Conservation (phyloP, 2,888 invertebrate species). For the Abscondita cerata region DNA sequence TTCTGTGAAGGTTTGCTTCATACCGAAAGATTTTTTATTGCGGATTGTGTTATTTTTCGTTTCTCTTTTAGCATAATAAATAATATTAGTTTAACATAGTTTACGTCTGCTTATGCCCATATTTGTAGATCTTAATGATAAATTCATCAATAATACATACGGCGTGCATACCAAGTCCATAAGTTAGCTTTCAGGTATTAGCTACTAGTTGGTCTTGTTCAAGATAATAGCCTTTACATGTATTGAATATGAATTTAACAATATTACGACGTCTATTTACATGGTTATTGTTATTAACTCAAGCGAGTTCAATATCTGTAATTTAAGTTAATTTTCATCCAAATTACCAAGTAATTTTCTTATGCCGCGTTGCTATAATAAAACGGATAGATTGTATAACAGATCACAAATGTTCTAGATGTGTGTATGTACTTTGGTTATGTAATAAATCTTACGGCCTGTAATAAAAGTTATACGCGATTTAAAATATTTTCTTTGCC, state of each 20-base stretch:
- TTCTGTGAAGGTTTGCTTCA: too few species aligned
- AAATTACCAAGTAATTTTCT: neutral
- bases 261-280: constrained; percentile 30
- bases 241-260: constrained; percentile 24
- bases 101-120: constrained; percentile 46
- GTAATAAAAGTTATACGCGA: constrained; percentile 1
- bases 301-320: too few species aligned
- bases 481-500: too few species aligned
- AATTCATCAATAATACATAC: constrained; percentile 50
- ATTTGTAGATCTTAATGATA: constrained; percentile 49
- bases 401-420: neutral
- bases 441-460: neutral
- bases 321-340: neutral
- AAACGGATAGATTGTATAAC: neutral
- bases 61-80: constrained; percentile 27
- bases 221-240: constrained; percentile 29
- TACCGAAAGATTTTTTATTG: neutral
- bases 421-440: neutral
- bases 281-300: constrained; percentile 15
- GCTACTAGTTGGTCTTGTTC: constrained; percentile 35
- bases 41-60: constrained; percentile 8
- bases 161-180: constrained; percentile 44
- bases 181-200: constrained; percentile 39
- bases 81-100: constrained; percentile 35
- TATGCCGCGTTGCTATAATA: neutral